These are phyloP conservation scores for Drosophila kambysellisi DNA, from an alignment of 2,888 invertebrate genomes.

Conservation along the genomic window DNA sequence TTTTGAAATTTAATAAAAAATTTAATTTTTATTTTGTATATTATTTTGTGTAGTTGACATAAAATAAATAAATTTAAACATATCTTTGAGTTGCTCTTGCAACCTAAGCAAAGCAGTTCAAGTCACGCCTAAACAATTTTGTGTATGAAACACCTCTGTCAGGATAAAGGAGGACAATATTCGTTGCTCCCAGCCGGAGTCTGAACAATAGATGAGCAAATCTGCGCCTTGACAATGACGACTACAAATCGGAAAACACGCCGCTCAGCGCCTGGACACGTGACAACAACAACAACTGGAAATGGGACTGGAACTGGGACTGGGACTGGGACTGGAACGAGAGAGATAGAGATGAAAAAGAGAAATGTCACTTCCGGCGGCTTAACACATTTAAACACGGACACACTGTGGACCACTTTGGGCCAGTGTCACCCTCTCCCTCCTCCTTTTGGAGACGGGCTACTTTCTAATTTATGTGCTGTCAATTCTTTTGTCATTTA, in stretches of 20 bases:
- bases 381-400: conserved; percentile 77
- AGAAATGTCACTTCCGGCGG: conserved; percentile 79
- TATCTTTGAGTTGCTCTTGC: neutral
- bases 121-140: conserved; percentile 28
- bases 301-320: conserved; percentile 2
- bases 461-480: conserved; percentile 81
- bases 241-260: conserved; percentile 78
- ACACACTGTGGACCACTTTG: conserved; percentile 57
- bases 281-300: conserved; percentile 51
- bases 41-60: neutral
- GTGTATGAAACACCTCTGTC: conserved; percentile 46
- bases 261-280: conserved; percentile 73
- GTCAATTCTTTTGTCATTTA: conserved; percentile 81
- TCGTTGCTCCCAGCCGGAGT: neutral
- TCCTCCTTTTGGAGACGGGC: conserved; percentile 31
- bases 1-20: neutral
- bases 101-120: neutral
- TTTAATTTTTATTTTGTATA: neutral
- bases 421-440: conserved; percentile 30
- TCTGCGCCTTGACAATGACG: conserved; percentile 70
- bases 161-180: conserved; percentile 16
- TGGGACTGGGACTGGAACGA: conserved; percentile 8
- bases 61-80: neutral
- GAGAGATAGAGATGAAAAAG: conserved; percentile 32
- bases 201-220: conserved; percentile 64